Evolutionary conservation across 1,140 invertebrate genomes (phyloP).

Genomic region (Vanessa tameamea): DNA sequence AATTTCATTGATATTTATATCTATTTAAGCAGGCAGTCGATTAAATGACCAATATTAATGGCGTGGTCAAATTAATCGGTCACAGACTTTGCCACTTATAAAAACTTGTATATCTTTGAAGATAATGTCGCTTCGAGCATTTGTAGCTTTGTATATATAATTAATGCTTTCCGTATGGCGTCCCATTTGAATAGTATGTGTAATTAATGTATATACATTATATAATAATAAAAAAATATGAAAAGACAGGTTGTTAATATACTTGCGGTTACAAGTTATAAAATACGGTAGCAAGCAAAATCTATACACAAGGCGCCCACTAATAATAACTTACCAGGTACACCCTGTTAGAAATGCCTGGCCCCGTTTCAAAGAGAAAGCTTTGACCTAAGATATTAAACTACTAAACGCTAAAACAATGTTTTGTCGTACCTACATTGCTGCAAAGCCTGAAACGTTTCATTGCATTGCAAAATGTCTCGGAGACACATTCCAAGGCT

Average conservation of each 20-base stretch:
- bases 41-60: too few species aligned
- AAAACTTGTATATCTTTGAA: neutral
- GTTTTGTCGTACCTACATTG: slow-evolving; percentile 10
- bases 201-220: too few species aligned
- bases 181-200: too few species aligned
- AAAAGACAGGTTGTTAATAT: too few species aligned
- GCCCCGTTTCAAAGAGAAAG: slow-evolving; percentile 16
- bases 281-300: neutral
- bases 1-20: too few species aligned
- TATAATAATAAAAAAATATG: too few species aligned
- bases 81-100: neutral
- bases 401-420: slow-evolving; percentile 17
- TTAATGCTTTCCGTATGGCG: too few species aligned
- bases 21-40: too few species aligned
- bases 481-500: slow-evolving; percentile 7
- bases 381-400: slow-evolving; percentile 21
- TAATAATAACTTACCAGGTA: slow-evolving; percentile 9
- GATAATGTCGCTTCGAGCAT: too few species aligned
- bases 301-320: neutral
- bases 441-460: slow-evolving; percentile 14
- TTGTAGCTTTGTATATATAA: too few species aligned
- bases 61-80: too few species aligned
- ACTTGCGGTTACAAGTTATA: neutral
- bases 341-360: slow-evolving; percentile 12
- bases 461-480: slow-evolving; percentile 16